Conservation (phyloP, 2,888 invertebrate species). For the Bursaphelenchus okinawaensis region DNA sequence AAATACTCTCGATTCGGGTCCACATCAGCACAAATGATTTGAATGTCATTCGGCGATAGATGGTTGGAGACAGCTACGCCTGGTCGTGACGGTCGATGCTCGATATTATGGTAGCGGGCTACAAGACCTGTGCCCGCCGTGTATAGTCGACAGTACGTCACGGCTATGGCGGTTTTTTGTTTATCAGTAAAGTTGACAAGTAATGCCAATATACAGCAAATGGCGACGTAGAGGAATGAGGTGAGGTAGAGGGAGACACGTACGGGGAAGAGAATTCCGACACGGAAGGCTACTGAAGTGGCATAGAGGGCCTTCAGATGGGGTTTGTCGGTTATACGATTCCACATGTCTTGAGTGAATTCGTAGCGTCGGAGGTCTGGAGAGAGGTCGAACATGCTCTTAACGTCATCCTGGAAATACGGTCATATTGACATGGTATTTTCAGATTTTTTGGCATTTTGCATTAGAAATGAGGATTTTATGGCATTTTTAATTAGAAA, state of each 20-base stretch:
- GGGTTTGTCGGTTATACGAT: slow-evolving; percentile 1
- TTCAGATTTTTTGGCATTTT: background rate
- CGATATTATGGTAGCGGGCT: slow-evolving; percentile 32
- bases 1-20: slow-evolving; percentile 36
- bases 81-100: slow-evolving; percentile 32
- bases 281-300: slow-evolving; percentile 22
- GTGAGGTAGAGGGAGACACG: slow-evolving; percentile 34
- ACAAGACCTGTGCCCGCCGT: slow-evolving; percentile 43
- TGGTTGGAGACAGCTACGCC: slow-evolving; percentile 49
- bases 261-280: slow-evolving; percentile 37
- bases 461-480: no score
- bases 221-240: slow-evolving; percentile 42
- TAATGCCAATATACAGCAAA: slow-evolving; percentile 35
- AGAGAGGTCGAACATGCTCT: background rate
- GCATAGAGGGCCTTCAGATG: slow-evolving; percentile 14
- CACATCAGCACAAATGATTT: slow-evolving; percentile 46
- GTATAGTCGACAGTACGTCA: slow-evolving; percentile 44
- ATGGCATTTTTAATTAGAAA: no score
- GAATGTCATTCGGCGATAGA: slow-evolving; percentile 48
- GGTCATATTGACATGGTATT: background rate
- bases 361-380: slow-evolving; percentile 10
- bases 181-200: slow-evolving; percentile 21
- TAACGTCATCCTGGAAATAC: slow-evolving; percentile 15
- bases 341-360: slow-evolving; percentile 10
- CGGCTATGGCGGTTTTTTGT: slow-evolving; percentile 32